Evolutionary conservation across 2,888 invertebrate species (phyloP).

Genomic region (Magallana nippona): DNA sequence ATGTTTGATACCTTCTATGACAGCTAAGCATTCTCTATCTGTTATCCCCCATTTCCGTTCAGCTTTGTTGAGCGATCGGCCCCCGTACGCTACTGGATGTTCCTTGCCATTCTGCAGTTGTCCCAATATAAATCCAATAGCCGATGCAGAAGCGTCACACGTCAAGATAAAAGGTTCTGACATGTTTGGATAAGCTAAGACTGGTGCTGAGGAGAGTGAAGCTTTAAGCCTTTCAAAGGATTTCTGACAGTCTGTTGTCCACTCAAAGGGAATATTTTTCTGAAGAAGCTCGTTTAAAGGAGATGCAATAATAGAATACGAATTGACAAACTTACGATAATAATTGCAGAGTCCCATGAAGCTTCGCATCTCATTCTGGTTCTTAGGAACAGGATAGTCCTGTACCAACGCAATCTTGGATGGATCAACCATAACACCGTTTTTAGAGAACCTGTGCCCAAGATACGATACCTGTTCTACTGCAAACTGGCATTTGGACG

Average conservation of each 20-base stretch:
- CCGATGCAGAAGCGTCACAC: slow-evolving; percentile 53
- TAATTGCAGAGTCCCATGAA: slow-evolving; percentile 55
- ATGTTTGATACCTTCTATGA: slow-evolving; percentile 51
- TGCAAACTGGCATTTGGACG: slow-evolving; percentile 56
- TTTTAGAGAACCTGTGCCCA: slow-evolving; percentile 50
- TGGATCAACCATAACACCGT: slow-evolving; percentile 50
- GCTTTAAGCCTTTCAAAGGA: slow-evolving; percentile 63
- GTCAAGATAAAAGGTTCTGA: slow-evolving; percentile 49
- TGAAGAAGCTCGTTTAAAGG: slow-evolving; percentile 46
- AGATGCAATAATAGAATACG: slow-evolving; percentile 50
- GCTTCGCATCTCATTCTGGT: slow-evolving; percentile 44
- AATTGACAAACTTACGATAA: slow-evolving; percentile 53
- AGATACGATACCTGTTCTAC: slow-evolving; percentile 49
- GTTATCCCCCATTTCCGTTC: slow-evolving; percentile 52
- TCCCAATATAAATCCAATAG: slow-evolving; percentile 54
- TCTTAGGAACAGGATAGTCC: slow-evolving; percentile 47
- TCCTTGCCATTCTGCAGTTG: slow-evolving; percentile 50
- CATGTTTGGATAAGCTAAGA: slow-evolving; percentile 54
- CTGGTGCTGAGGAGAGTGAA: slow-evolving; percentile 48
- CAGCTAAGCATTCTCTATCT: slow-evolving; percentile 56
- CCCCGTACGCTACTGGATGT: slow-evolving; percentile 55
- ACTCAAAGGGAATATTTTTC: slow-evolving; percentile 43
- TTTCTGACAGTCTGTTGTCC: slow-evolving; percentile 49
- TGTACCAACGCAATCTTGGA: slow-evolving; percentile 44
- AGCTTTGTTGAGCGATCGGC: slow-evolving; percentile 47